These are phyloP conservation scores for Hypomecis punctinalis DNA, from an alignment of 2,888 invertebrate genomes.

Conservation along the genomic window DNA sequence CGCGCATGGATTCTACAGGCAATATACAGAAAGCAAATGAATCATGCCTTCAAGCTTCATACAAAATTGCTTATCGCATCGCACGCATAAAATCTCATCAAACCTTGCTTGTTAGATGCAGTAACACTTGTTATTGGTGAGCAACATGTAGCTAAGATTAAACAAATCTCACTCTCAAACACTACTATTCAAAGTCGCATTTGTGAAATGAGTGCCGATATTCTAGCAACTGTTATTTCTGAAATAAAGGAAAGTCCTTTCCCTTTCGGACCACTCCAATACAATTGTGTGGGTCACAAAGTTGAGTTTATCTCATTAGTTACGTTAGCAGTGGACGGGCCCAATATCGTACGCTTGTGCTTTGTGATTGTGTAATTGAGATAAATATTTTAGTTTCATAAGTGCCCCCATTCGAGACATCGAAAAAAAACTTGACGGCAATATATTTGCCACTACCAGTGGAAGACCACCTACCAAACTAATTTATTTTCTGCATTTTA, in stretches of 20 bases:
- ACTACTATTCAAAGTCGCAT: constrained; percentile 4
- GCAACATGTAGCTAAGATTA: constrained; percentile 37
- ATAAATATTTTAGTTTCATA: constrained; percentile 5
- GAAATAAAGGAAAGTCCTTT: constrained; percentile 33
- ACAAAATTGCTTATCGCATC: constrained; percentile 25
- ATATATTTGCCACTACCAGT: constrained; percentile 24
- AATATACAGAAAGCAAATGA: constrained; percentile 8
- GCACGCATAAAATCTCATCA: constrained; percentile 36
- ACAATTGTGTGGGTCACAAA: no score
- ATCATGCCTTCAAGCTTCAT: constrained; percentile 1
- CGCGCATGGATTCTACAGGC: constrained; percentile 9
- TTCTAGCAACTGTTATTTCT: constrained; percentile 35
- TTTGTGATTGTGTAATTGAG: constrained; percentile 22
- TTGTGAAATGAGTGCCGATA: constrained; percentile 10
- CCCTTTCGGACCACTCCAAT: no score
- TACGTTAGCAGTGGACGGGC: no score
- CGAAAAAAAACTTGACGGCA: constrained; percentile 18
- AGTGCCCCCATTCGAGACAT: constrained; percentile 16
- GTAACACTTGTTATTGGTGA: constrained; percentile 39
- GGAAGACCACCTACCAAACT: constrained; percentile 3
- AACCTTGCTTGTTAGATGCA: constrained; percentile 42
- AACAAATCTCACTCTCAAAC: constrained; percentile 41
- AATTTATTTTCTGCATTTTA: constrained; percentile 2
- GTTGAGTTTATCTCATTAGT: no score
- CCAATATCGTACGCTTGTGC: no score